Evolutionary conservation across 2,797 vertebrate species (phyloP).

Genomic region (Carcharodon carcharias): DNA sequence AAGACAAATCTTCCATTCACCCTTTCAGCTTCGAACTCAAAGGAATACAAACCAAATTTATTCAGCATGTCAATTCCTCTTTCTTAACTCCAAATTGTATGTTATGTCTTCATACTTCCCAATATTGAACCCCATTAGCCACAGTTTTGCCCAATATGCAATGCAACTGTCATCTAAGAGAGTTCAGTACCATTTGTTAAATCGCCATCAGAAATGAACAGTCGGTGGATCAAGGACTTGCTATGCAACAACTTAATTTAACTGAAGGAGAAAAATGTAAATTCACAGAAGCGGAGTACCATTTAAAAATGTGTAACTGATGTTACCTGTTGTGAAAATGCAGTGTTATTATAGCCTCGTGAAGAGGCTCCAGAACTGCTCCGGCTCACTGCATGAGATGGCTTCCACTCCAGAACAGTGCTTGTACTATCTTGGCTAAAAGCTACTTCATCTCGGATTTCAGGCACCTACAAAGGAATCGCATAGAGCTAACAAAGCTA

Average conservation of each 20-base stretch:
- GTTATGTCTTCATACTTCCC: neutral
- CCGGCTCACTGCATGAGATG: conserved; percentile 48
- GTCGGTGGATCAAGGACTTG: neutral
- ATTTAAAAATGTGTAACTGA: neutral
- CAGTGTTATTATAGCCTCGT: conserved; percentile 70
- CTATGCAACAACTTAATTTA: neutral
- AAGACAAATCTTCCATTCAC: neutral
- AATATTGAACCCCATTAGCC: neutral
- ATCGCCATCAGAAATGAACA: neutral
- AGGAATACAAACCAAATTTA: neutral
- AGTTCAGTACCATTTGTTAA: neutral
- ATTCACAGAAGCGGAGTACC: too few species aligned
- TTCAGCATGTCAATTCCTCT: neutral
- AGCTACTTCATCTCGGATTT: conserved; percentile 67
- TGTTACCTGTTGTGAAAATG: conserved; percentile 67
- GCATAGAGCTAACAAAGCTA: neutral
- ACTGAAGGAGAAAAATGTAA: neutral
- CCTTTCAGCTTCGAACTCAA: neutral
- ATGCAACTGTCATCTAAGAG: neutral
- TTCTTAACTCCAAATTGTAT: neutral
- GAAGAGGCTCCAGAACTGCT: conserved; percentile 49
- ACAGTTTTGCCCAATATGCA: neutral
- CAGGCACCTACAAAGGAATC: conserved; percentile 61
- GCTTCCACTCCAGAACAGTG: conserved; percentile 67
- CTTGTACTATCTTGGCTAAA: conserved; percentile 62